A percentile compares a stretch with the other conserved stretches of the same genome.
phyloP scores from a whole-genome alignment of 2,888 invertebrate genomes.

The Apodemia mormo region DNA sequence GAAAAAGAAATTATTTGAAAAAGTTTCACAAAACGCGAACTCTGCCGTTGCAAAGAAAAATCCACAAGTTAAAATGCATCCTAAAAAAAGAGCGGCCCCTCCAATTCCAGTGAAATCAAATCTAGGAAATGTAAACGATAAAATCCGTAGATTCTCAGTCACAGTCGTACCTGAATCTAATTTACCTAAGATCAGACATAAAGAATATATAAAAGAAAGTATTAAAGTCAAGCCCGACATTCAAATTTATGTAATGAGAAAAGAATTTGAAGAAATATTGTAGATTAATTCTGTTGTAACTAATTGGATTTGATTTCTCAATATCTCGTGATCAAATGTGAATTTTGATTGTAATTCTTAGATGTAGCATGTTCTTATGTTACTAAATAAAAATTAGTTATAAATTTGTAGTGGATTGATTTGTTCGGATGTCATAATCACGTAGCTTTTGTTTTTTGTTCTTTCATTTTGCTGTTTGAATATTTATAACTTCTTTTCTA shows the following conservation, averaged over 20 bases:
- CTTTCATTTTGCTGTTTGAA: background rate
- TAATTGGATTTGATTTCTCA: background rate
- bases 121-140: constrained; percentile 70
- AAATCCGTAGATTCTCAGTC: constrained; percentile 69
- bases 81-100: constrained; percentile 41
- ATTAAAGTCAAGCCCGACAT: constrained; percentile 61
- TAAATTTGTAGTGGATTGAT: background rate
- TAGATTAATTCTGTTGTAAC: constrained; percentile 42
- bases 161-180: constrained; percentile 50
- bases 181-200: constrained; percentile 58
- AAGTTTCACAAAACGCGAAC: constrained; percentile 42
- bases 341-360: constrained; percentile 5
- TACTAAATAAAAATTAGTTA: constrained; percentile 8
- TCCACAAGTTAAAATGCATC: constrained; percentile 46
- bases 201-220: constrained; percentile 55
- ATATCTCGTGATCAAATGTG: constrained; percentile 21
- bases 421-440: background rate
- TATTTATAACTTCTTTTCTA: background rate
- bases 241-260: constrained; percentile 63
- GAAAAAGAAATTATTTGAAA: constrained; percentile 65
- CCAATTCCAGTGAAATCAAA: constrained; percentile 48
- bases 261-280: constrained; percentile 68
- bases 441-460: background rate
- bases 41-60: constrained; percentile 37
- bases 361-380: constrained; percentile 17